A percentile compares a stretch with the other conserved stretches of the same genome.
phyloP scores from a whole-genome alignment of 2,888 invertebrate species.

The Campaea margaritaria region DNA sequence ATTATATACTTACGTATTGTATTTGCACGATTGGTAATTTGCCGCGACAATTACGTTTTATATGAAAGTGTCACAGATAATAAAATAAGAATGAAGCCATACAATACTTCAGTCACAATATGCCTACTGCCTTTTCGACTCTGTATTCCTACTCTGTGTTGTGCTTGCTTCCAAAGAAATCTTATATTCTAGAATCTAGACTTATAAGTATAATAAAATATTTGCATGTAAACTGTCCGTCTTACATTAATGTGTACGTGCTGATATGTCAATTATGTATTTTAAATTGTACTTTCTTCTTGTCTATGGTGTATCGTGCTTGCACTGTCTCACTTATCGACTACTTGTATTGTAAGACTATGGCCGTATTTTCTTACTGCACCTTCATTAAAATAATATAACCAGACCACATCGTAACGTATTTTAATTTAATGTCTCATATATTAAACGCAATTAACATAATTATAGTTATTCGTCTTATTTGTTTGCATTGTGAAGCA shows the following conservation, averaged over 20 bases:
- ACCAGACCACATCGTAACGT: too few species aligned
- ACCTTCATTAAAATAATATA: too few species aligned
- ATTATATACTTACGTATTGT: too few species aligned
- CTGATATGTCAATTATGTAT: slow-evolving; percentile 76
- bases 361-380: slow-evolving; percentile 21
- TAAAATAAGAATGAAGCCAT: neutral
- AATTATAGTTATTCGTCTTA: too few species aligned
- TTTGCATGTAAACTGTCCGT: slow-evolving; percentile 55
- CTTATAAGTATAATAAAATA: slow-evolving; percentile 45
- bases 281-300: slow-evolving; percentile 48
- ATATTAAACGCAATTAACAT: too few species aligned
- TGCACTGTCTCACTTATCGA: slow-evolving; percentile 46
- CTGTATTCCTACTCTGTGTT: slow-evolving; percentile 69
- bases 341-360: slow-evolving; percentile 22
- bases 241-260: slow-evolving; percentile 60
- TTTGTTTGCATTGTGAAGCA: too few species aligned
- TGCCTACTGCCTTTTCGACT: slow-evolving; percentile 27
- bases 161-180: slow-evolving; percentile 60
- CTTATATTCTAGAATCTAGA: too few species aligned
- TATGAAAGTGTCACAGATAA: neutral
- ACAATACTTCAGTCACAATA: slow-evolving; percentile 32
- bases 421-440: too few species aligned
- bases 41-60: too few species aligned
- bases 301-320: slow-evolving; percentile 50
- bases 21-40: too few species aligned